These are phyloP conservation scores for Vulpes ferrilata DNA, from an alignment of 2,113 vertebrate genomes.

Conservation along the genomic window DNA sequence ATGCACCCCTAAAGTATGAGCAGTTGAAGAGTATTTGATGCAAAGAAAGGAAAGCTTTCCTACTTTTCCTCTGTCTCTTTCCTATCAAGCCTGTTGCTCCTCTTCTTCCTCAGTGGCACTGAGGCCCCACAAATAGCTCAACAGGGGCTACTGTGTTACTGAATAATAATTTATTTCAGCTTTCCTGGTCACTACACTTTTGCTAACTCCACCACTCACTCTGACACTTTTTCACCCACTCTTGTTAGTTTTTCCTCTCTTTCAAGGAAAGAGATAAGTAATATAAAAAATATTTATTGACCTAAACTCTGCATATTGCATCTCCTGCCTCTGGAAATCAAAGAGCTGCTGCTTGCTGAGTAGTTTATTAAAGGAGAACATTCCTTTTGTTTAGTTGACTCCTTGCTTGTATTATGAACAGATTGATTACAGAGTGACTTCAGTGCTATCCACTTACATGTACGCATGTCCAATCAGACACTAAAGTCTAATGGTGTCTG, in stretches of 20 bases:
- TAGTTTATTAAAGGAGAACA: background rate
- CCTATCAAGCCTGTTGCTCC: accelerated
- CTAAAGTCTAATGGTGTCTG: background rate
- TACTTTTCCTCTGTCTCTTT: background rate
- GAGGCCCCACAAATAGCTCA: background rate
- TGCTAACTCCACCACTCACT: background rate
- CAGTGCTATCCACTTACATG: background rate
- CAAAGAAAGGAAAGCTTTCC: background rate
- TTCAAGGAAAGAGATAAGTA: background rate
- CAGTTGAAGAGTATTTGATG: accelerated
- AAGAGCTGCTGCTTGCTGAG: background rate
- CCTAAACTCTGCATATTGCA: background rate
- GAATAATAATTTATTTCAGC: background rate
- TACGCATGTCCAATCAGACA: no score
- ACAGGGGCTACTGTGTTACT: background rate
- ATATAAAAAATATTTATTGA: conserved; percentile 30
- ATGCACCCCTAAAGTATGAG: no score
- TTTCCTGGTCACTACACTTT: background rate
- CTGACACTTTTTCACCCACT: background rate
- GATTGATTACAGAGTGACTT: background rate
- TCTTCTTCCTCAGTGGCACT: background rate
- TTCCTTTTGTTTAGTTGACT: background rate
- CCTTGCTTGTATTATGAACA: background rate
- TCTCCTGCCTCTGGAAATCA: background rate
- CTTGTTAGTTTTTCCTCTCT: background rate